Evolutionary conservation across 2,797 vertebrate genomes (phyloP).

Genomic region (Fundulus diaphanus): DNA sequence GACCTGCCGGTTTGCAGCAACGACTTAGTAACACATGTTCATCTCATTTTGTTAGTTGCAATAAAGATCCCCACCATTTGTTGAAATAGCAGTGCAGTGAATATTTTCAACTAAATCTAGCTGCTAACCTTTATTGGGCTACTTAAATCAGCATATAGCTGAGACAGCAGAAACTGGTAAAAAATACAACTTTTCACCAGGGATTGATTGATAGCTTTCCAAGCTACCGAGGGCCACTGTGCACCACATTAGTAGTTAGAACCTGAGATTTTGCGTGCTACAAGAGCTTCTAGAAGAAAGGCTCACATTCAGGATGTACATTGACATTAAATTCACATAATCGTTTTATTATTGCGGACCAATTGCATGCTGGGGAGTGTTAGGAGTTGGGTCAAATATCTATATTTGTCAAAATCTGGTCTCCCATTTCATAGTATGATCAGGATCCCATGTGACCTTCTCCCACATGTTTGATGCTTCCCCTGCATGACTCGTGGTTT

Average conservation of each 20-base stretch:
- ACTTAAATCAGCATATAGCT: neutral
- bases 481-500: neutral
- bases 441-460: neutral
- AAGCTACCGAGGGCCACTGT: neutral
- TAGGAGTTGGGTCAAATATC: neutral
- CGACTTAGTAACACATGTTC: neutral
- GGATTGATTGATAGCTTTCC: neutral
- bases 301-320: neutral
- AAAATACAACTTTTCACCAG: neutral
- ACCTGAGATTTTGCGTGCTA: neutral
- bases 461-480: neutral
- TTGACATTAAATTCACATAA: neutral
- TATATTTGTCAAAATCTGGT: neutral
- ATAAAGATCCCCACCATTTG: neutral
- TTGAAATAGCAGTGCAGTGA: neutral
- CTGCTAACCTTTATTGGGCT: neutral
- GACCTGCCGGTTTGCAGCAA: neutral
- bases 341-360: neutral
- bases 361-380: neutral
- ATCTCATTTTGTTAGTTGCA: neutral
- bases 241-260: neutral
- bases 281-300: neutral
- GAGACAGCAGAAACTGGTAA: neutral
- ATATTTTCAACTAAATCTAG: neutral
- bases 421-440: neutral